Conservation (phyloP, 1,140 invertebrate genomes). For the Drosophila bocki region DNA sequence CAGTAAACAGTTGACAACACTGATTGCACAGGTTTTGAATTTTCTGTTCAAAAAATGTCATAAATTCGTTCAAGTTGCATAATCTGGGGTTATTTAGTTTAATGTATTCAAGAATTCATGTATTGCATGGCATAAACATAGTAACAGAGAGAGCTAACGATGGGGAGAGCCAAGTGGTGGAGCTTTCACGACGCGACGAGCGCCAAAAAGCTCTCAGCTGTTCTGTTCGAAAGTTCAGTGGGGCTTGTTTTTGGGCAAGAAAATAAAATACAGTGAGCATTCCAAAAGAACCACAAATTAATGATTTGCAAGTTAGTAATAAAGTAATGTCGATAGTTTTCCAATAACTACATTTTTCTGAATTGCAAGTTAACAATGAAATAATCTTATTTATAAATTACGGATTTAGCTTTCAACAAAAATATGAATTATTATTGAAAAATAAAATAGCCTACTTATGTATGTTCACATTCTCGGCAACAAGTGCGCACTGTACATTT, state of each 20-base stretch:
- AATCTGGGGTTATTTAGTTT: neutral
- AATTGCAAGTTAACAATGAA: neutral
- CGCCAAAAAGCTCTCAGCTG: constrained; percentile 21
- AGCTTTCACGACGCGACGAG: constrained; percentile 8
- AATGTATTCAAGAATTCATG: neutral
- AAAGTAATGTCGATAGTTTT: neutral
- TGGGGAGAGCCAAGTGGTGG: constrained; percentile 1
- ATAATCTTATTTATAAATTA: neutral
- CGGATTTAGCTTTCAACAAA: too few relatives aligned
- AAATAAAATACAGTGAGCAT: constrained; percentile 2
- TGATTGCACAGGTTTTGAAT: neutral
- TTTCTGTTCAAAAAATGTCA: neutral
- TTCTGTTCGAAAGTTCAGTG: constrained; percentile 18
- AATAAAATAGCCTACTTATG: too few relatives aligned
- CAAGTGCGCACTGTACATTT: neutral
- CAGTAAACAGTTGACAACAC: neutral
- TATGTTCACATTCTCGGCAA: neutral
- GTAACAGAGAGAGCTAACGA: neutral
- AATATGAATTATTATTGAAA: too few relatives aligned
- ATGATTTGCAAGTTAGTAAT: neutral
- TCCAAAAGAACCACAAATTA: neutral
- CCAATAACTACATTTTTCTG: neutral
- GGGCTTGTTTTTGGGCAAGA: neutral
- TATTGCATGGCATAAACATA: neutral
- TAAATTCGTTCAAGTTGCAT: too few relatives aligned